phyloP scores from a whole-genome alignment of 2,888 invertebrate species.

The Protonemura montana region DNA sequence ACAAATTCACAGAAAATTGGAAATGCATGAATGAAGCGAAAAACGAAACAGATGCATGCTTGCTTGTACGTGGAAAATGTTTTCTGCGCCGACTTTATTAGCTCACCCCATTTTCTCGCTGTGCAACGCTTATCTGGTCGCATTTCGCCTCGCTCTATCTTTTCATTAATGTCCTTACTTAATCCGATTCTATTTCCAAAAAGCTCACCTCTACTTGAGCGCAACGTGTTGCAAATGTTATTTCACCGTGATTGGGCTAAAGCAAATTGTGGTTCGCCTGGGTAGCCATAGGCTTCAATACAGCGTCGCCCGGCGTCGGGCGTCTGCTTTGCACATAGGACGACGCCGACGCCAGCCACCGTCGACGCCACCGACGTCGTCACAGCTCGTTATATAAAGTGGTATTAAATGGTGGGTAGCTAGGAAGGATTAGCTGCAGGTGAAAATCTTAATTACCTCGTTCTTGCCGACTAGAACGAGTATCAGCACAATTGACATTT shows the following conservation, averaged over 20 bases:
- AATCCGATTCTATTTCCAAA: slow-evolving; percentile 47
- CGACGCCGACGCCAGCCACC: not conserved
- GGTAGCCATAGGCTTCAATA: slow-evolving; percentile 45
- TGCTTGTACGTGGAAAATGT: not conserved
- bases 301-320: not conserved
- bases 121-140: not conserved
- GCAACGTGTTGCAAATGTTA: slow-evolving; percentile 26
- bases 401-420: slow-evolving; percentile 8
- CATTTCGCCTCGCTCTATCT: slow-evolving; percentile 18
- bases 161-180: slow-evolving; percentile 46
- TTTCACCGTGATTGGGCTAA: slow-evolving; percentile 45
- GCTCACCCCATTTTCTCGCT: not conserved
- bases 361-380: not conserved
- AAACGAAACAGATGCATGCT: not conserved
- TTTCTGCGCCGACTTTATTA: not conserved
- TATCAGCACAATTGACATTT: slow-evolving; percentile 12
- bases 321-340: not conserved
- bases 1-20: not conserved
- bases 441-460: not conserved
- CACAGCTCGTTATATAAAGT: slow-evolving; percentile 17
- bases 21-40: not conserved
- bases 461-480: not conserved
- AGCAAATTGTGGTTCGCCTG: slow-evolving; percentile 44
- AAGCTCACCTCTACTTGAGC: slow-evolving; percentile 32
- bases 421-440: slow-evolving; percentile 16